Evolutionary conservation across 2,888 invertebrate species (phyloP).

Genomic region (Trichopoda pennipes): DNA sequence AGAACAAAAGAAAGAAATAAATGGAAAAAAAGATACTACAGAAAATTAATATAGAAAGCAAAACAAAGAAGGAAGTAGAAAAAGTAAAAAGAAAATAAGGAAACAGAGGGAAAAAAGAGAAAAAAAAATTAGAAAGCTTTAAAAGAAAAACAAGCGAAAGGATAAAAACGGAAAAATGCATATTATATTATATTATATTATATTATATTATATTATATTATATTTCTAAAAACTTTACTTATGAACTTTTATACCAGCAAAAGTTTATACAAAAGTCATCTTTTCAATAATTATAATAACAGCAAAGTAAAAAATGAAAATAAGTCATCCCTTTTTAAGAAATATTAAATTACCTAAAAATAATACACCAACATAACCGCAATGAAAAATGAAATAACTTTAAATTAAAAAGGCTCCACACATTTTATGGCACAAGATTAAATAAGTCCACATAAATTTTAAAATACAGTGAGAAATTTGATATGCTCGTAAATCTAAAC

Average conservation of each 20-base stretch:
- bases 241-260: too few relatives aligned
- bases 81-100: too few relatives aligned
- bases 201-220: too few relatives aligned
- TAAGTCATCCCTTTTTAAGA: slow-evolving; percentile 39
- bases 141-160: not conserved
- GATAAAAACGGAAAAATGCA: not conserved
- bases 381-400: not conserved
- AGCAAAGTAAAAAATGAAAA: slow-evolving; percentile 38
- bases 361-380: slow-evolving; percentile 20
- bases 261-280: not conserved
- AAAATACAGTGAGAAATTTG: slow-evolving; percentile 52
- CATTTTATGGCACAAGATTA: slow-evolving; percentile 52
- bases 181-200: too few relatives aligned
- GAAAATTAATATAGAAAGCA: too few relatives aligned
- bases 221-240: too few relatives aligned
- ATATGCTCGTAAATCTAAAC: slow-evolving; percentile 22
- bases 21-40: too few relatives aligned
- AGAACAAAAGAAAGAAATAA: too few relatives aligned
- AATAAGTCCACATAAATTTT: slow-evolving; percentile 10
- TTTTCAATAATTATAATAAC: not conserved
- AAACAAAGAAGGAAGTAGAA: too few relatives aligned
- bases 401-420: slow-evolving; percentile 28
- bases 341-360: slow-evolving; percentile 55
- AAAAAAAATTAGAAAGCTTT: too few relatives aligned
- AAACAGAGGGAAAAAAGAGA: too few relatives aligned